Evolutionary conservation across 2,113 vertebrate genomes (phyloP), one percentile per base, ranked within the genome.

Genomic region (Columba janthina): DNA sequence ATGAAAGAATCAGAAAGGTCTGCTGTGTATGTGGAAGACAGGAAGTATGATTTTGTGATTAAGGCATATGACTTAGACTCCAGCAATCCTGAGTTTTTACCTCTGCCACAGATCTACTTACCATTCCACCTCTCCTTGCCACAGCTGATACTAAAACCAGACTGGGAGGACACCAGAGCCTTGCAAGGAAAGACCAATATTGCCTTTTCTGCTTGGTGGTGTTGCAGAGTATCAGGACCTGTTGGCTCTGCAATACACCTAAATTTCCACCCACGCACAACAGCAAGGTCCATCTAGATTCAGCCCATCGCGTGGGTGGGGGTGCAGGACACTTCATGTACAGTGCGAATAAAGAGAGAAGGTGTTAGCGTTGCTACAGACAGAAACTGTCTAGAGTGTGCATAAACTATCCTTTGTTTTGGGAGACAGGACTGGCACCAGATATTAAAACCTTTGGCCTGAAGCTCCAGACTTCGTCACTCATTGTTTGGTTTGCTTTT

Each of bases 21-120:
- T 60, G 12, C 50, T 81, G 7, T 71, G 29, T 70, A 51, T 6
- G 5, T 77, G 51, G 56, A 88, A 79, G 70, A 69, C 11, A 40
- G 54, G 40, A 77, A 56, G 56, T 36, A 46, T 92, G 46, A 70
- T 85, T 88, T 91, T 95, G 75, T 54, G 36, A 75, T 90, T 94
- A 46, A 1, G 2, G 25, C 1, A 0, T 51, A 38, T 75, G 51
- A 57, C 4, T 5, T 72, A 88, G 34, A 51, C 29, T 85, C 20
- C 17, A 87, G 46, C 89, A 93, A 87, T 84, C 32, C 53, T 13
- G 36, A 65, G 12, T 1, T 93, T 88, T 89, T 36, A 76, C 28
- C 64, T 88, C 50, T 70, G 34, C 66, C 56, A 61, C 34, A 22
- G 31, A 56, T 61, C 50, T 90, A 14, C 60, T 48, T 77, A 26